Base-by-base conservation (phyloP, 1,140 invertebrate genomes). In the Mercenaria mercenaria region DNA sequence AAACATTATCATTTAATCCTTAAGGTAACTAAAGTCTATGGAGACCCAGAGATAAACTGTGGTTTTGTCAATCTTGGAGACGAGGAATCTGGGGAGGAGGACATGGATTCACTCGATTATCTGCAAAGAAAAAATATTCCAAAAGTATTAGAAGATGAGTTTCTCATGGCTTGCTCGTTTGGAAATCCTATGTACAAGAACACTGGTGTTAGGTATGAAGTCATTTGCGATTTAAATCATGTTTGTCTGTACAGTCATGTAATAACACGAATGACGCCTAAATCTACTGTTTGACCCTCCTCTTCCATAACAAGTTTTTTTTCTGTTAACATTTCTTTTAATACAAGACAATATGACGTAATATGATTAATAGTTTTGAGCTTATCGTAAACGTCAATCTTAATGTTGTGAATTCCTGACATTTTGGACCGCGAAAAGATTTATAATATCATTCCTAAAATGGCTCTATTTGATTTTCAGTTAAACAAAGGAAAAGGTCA, bases 1-100 rank as follows among this genome's bases (percentile, higher is more conserved):
- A n/a, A n/a, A n/a, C n/a, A n/a, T n/a, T n/a, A 47, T 47, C 43
- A 8, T 47, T 6, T 47, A 8, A 47, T 47, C 6, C n/a, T 37
- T 8, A 43, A 84, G 82, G 64, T 84, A 10, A 67, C 32, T 11
- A 72, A 84, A 18, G 29, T 84, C 0, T 72, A 84, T 52, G 82
- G 64, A 34, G 84, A 87, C 13, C n/a, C 32, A 8, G 84, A 87
- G 56, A 64, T 87, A 59, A 76, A 41, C 47, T 87, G 84, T 77
- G 69, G 69, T 37, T 87, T 87, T 41, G 74, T 87, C 15, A 29
- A n/a, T 64, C 23, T 20, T 29, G 34, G 47, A 23, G 1, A 29
- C 15, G 80, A 82, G 26, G 64, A 74, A 26, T 39, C n/a, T 11
- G 69, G 76, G 3, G 39, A 82, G 11, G 47, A 72, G 6, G 83